Percentiles rank a stretch among this genome's conserved stretches.
Conservation (phyloP, 2,113 vertebrate species). For the Ctenomys sociabilis region DNA sequence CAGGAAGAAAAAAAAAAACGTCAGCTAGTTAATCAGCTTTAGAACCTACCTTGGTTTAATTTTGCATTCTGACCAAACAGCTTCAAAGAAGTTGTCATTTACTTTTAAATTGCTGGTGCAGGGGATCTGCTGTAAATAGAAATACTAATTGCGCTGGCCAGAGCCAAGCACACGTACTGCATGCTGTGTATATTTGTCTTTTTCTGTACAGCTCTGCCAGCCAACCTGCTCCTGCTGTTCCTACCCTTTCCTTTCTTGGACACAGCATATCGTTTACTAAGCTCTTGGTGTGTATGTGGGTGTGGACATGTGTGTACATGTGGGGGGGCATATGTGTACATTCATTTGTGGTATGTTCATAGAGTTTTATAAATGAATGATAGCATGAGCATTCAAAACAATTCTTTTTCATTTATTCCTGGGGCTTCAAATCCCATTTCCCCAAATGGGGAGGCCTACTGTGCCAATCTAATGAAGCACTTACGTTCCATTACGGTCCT, state of each 20-base stretch:
- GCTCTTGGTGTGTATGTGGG: slow-evolving; percentile 12
- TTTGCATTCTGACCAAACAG: slow-evolving; percentile 72
- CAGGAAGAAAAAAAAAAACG: slow-evolving; percentile 42
- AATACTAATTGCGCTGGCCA: slow-evolving; percentile 73
- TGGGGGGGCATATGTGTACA: too few relatives aligned
- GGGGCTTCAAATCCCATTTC: slow-evolving; percentile 41
- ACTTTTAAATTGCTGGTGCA: slow-evolving; percentile 69
- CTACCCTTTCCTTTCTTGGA: slow-evolving; percentile 59
- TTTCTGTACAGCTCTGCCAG: slow-evolving; percentile 67
- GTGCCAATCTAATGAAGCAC: neutral
- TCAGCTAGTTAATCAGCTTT: slow-evolving; percentile 68
- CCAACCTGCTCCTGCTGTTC: slow-evolving; percentile 70
- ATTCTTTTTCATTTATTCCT: slow-evolving; percentile 41
- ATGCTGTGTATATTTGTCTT: slow-evolving; percentile 68
- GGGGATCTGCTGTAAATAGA: slow-evolving; percentile 79
- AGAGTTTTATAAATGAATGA: slow-evolving; percentile 42
- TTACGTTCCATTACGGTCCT: slow-evolving; percentile 8
- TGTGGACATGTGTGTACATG: neutral
- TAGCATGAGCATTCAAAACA: neutral
- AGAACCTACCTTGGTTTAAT: slow-evolving; percentile 61
- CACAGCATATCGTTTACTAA: slow-evolving; percentile 41
- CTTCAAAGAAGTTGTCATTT: slow-evolving; percentile 76
- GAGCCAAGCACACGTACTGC: slow-evolving; percentile 67
- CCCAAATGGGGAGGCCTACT: neutral
- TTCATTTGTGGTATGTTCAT: neutral